Base-by-base conservation (phyloP, 2,113 vertebrate genomes). In the Syngnathus scovelli region DNA sequence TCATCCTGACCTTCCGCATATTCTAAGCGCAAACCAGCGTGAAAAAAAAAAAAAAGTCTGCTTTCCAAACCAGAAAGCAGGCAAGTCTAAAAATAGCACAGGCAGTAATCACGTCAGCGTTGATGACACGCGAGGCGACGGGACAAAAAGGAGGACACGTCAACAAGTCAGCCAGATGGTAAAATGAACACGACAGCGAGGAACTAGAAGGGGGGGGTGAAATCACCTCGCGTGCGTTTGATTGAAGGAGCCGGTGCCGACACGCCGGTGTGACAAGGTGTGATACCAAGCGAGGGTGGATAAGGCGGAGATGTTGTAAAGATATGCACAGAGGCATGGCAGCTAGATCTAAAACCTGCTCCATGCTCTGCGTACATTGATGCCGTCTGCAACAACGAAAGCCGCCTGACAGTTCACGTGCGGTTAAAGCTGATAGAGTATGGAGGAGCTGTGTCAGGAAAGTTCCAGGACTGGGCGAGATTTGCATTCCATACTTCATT, bases 71-170 rank as follows among this genome's bases (percentile, higher is more conserved):
- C 64, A 70, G 52, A 69, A 56, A 55, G 58, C 71, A 76, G 55
- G 69, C 52, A 63, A 52, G 23, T 79, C 79, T 85, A 82, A 82
- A 87, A 75, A 81, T 81, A 82, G 83, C 51, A 46, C 49, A 43
- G 52, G 81, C 86, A 74, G 78, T 77, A 86, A 90, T 89, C 83
- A 87, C 78, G 85, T 86, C 85, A 86, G 66, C 12, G 68, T 54
- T 74, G 83, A 84, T 82, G 82, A 85, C 84, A 86, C 64, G 11
- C 58, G 23, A 76, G 79, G 78, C 39, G 83, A 85, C 81, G 77
- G 85, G 81, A 84, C 85, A 85, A 87, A 86, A 87, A 85, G 81
- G 82, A 83, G 79, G 84, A 75, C 59, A 64, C 67, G 71, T 85
- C 85, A 83, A 86, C 80, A 83, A 80, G 83, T 85, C 80, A 78